phyloP scores from a whole-genome alignment of 2,797 vertebrate species.

The Coreius guichenoti region DNA sequence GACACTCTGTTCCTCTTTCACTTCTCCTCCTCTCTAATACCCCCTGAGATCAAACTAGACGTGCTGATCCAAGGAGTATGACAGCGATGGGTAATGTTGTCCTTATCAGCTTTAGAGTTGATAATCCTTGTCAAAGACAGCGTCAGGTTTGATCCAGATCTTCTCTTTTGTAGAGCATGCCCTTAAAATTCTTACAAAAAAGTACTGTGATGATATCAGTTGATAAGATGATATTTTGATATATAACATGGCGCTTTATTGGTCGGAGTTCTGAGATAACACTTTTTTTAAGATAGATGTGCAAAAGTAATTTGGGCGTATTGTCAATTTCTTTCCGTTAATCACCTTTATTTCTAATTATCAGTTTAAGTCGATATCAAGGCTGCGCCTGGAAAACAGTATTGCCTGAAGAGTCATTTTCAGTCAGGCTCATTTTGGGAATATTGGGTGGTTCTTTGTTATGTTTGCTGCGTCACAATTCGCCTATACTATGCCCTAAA shows the following conservation, averaged over 20 bases:
- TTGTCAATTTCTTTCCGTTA: neutral
- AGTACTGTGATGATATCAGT: neutral
- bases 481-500: no score
- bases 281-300: neutral
- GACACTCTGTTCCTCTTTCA: constrained; percentile 3
- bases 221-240: constrained; percentile 23
- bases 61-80: constrained; percentile 53
- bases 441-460: neutral
- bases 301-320: neutral
- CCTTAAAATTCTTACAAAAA: constrained; percentile 24
- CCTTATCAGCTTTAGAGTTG: constrained; percentile 57
- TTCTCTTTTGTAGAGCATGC: constrained; percentile 45
- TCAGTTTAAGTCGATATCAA: neutral
- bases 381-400: neutral
- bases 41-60: constrained; percentile 44
- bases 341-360: neutral
- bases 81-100: constrained; percentile 53
- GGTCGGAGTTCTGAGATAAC: neutral
- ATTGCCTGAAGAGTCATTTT: neutral
- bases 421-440: neutral
- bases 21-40: constrained; percentile 29
- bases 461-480: no score
- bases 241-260: neutral
- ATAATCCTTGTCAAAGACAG: constrained; percentile 60
- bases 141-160: constrained; percentile 58